These are phyloP conservation scores for Polydesmus complanatus DNA, from an alignment of 2,888 invertebrate species.

Conservation along the genomic window DNA sequence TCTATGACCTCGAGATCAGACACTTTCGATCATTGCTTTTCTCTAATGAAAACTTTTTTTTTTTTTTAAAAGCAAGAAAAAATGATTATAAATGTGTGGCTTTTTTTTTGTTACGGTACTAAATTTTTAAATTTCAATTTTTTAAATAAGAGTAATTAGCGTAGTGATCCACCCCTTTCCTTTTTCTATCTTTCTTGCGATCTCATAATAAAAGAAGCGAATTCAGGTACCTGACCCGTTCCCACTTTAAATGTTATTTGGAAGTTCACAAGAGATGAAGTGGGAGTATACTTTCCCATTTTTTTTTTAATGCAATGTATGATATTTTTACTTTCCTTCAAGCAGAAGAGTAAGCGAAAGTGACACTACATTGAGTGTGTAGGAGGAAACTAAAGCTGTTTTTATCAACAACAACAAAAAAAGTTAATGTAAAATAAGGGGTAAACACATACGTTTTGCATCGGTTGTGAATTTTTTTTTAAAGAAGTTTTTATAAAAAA, in stretches of 20 bases:
- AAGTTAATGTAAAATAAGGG: not conserved
- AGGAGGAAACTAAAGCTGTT: not conserved
- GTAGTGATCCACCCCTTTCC: not conserved
- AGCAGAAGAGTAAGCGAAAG: not conserved
- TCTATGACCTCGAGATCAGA: no score
- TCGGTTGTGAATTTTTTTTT: not conserved
- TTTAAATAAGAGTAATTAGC: no score
- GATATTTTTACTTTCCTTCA: not conserved
- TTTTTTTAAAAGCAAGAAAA: no score
- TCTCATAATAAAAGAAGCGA: not conserved
- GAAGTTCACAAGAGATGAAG: no score
- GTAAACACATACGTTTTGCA: not conserved
- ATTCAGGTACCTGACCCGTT: not conserved
- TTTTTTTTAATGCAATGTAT: not conserved
- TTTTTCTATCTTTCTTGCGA: not conserved
- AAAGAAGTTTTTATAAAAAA: no score
- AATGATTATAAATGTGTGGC: no score
- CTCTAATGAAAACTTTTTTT: no score
- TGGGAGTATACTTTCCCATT: not conserved
- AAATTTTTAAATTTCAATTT: no score
- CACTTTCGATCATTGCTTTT: no score
- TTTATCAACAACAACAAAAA: not conserved
- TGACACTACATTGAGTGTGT: not conserved
- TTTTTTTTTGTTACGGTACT: no score
- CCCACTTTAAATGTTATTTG: not conserved